Conservation (phyloP, 1,140 invertebrate species). For the Zaprionus camerounensis region DNA sequence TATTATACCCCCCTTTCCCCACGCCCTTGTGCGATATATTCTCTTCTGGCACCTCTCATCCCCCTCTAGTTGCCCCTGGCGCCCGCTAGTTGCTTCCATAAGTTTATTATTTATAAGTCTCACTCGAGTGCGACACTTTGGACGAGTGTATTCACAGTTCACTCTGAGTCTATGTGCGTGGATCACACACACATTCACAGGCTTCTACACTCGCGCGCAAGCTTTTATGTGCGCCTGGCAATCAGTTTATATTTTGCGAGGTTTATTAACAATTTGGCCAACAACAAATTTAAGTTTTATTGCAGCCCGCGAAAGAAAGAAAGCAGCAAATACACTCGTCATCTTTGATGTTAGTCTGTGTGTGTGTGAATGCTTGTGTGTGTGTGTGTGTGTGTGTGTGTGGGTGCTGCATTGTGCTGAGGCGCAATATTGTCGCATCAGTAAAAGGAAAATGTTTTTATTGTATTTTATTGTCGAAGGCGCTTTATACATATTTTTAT, state of each 20-base stretch:
- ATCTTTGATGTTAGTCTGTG: constrained; percentile 19
- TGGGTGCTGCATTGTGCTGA: constrained; percentile 15
- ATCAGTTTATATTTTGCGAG: constrained; percentile 69
- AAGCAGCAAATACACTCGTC: constrained; percentile 1
- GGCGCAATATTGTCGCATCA: constrained; percentile 52
- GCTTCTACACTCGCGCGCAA: constrained; percentile 24
- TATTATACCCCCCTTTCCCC: constrained; percentile 13
- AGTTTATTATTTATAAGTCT: constrained; percentile 77
- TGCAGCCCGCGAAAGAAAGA: background rate
- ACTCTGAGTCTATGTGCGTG: constrained; percentile 24
- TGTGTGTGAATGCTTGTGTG: background rate
- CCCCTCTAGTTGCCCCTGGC: background rate
- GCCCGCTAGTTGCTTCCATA: constrained; percentile 53
- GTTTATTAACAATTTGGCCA: constrained; percentile 70
- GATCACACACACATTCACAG: constrained; percentile 1
- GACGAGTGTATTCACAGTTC: constrained; percentile 57
- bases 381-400: background rate
- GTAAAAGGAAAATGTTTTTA: constrained; percentile 49
- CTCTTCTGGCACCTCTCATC: background rate
- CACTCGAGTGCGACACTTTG: constrained; percentile 70
- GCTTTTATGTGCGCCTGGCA: constrained; percentile 52
- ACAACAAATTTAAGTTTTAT: constrained; percentile 58
- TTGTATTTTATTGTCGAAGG: constrained; percentile 60
- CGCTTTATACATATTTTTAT: constrained; percentile 51
- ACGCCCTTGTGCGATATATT: no score